phyloP scores from a whole-genome alignment of 2,113 vertebrate species.

The Chaetodon trifascialis region DNA sequence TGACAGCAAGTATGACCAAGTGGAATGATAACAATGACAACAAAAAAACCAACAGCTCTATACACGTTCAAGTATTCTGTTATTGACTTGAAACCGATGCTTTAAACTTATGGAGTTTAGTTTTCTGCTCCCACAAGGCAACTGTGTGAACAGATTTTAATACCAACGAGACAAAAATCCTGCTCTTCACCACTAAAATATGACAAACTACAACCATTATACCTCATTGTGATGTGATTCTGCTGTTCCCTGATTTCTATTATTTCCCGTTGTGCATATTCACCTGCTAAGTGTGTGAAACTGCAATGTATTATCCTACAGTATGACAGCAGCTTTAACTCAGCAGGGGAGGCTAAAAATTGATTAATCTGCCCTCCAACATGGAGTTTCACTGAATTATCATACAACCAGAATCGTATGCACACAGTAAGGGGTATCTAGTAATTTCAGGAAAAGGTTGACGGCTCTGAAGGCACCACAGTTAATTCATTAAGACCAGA shows the following conservation, averaged over 20 bases:
- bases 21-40: too few relatives aligned
- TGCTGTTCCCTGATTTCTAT: conserved; percentile 18
- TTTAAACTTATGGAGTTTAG: not conserved
- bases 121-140: not conserved
- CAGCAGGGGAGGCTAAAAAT: conserved; percentile 41
- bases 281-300: conserved; percentile 12
- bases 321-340: conserved; percentile 11
- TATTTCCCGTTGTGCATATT: conserved; percentile 4
- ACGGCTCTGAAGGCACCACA: conserved; percentile 27
- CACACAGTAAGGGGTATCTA: conserved; percentile 24
- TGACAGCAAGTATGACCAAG: too few relatives aligned
- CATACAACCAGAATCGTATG: conserved; percentile 41
- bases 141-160: conserved; percentile 4
- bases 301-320: not conserved
- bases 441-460: conserved; percentile 49
- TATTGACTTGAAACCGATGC: not conserved
- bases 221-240: conserved; percentile 18
- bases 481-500: conserved; percentile 42
- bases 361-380: conserved; percentile 41
- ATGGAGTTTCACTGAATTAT: conserved; percentile 41
- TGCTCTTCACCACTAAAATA: conserved; percentile 10
- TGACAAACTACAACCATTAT: conserved; percentile 18
- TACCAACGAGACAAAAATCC: not conserved
- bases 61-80: too few relatives aligned
- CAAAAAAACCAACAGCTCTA: too few relatives aligned